These are phyloP conservation scores for Chironomus riparius DNA, from an alignment of 2,888 invertebrate species.

Conservation along the genomic window DNA sequence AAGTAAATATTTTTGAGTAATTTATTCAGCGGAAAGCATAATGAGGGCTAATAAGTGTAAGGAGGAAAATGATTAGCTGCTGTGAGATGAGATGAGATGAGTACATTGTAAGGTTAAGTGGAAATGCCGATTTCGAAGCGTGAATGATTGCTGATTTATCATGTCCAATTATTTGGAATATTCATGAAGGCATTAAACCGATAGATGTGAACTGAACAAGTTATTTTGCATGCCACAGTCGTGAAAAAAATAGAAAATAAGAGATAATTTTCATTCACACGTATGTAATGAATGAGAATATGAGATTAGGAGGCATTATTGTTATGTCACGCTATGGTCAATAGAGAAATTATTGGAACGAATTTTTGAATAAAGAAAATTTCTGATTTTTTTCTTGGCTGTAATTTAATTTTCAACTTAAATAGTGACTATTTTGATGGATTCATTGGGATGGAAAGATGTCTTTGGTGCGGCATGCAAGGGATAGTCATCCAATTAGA, in stretches of 20 bases:
- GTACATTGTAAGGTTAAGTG: neutral
- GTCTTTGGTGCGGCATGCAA: too few species aligned
- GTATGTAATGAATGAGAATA: too few species aligned
- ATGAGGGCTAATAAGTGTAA: constrained; percentile 18
- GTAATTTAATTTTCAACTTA: too few species aligned
- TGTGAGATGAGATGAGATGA: neutral
- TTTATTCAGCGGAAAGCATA: constrained; percentile 12
- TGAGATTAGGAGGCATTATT: neutral
- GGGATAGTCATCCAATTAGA: too few species aligned
- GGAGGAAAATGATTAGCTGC: neutral
- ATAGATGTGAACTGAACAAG: neutral
- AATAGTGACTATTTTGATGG: too few species aligned
- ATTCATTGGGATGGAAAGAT: too few species aligned
- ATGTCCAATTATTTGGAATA: constrained; percentile 11
- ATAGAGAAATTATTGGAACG: constrained; percentile 4
- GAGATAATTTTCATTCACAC: too few species aligned
- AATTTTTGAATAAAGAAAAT: neutral
- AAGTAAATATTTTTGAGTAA: neutral
- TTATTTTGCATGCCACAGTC: too few species aligned
- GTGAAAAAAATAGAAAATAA: too few species aligned
- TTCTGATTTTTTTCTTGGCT: too few species aligned
- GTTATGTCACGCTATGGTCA: neutral
- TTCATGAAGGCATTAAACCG: neutral
- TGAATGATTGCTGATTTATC: constrained; percentile 23
- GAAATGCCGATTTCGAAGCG: neutral